Conservation (phyloP, 2,888 invertebrate genomes). For the Apotomis betuletana region DNA sequence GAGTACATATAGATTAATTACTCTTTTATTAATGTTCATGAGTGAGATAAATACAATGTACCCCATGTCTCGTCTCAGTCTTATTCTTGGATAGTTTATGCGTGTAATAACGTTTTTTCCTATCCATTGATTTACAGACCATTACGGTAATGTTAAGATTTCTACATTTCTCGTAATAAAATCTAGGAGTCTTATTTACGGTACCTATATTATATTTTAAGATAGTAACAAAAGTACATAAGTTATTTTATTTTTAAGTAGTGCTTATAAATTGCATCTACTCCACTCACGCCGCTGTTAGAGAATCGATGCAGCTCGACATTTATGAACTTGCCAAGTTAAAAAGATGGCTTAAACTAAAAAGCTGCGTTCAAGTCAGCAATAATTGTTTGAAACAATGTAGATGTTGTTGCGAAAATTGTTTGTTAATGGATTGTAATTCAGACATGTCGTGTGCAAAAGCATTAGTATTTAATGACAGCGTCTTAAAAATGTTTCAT, state of each 20-base stretch:
- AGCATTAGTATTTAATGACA: conserved; percentile 33
- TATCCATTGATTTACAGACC: conserved; percentile 72
- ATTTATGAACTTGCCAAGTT: conserved; percentile 51
- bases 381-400: conserved; percentile 46
- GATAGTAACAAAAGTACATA: conserved; percentile 63
- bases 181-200: conserved; percentile 69
- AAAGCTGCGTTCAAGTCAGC: conserved; percentile 47
- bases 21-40: conserved; percentile 29
- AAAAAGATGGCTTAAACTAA: conserved; percentile 47
- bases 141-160: conserved; percentile 68
- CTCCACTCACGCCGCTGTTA: conserved; percentile 45
- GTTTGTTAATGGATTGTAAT: conserved; percentile 36
- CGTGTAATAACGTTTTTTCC: conserved; percentile 70
- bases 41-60: conserved; percentile 51
- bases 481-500: conserved; percentile 27
- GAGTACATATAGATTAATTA: background rate
- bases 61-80: conserved; percentile 62
- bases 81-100: conserved; percentile 63
- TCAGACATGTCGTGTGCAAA: conserved; percentile 30
- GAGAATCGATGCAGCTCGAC: conserved; percentile 47
- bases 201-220: conserved; percentile 69
- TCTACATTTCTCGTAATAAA: conserved; percentile 68
- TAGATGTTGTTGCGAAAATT: conserved; percentile 35
- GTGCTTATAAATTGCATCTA: conserved; percentile 39
- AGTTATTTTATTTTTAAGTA: conserved; percentile 54